These are phyloP conservation scores for Aepyceros melampus DNA, from an alignment of 2,113 vertebrate species.

Conservation along the genomic window DNA sequence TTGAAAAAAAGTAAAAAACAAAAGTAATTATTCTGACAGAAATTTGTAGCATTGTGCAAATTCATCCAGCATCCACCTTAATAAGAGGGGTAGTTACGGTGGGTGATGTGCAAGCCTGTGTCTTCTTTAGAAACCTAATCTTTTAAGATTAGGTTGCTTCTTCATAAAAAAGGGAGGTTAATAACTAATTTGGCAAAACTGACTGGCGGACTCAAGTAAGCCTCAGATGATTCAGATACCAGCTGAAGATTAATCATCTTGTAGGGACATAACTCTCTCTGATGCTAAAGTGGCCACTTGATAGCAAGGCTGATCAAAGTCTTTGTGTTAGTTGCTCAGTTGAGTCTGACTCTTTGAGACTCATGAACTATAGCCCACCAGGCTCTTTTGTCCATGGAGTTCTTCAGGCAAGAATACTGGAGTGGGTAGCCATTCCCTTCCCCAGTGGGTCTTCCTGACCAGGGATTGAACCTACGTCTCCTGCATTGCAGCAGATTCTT, in stretches of 20 bases:
- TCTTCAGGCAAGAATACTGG: too few relatives aligned
- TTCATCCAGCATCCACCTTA: not conserved
- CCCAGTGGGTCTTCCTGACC: too few relatives aligned
- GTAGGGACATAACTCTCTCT: not conserved
- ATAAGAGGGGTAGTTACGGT: not conserved
- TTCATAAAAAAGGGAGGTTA: not conserved
- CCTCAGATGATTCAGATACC: not conserved
- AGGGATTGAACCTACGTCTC: too few relatives aligned
- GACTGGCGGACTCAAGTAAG: not conserved
- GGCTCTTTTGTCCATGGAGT: too few relatives aligned
- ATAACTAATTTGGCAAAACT: not conserved
- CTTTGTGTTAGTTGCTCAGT: not conserved
- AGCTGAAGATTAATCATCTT: not conserved
- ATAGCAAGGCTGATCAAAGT: not conserved
- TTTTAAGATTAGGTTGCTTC: not conserved
- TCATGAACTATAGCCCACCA: too few relatives aligned
- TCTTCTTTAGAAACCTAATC: not conserved
- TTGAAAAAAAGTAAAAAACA: not conserved
- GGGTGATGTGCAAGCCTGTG: not conserved
- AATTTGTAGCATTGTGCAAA: not conserved
- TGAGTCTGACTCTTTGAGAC: too few relatives aligned
- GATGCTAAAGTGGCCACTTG: not conserved
- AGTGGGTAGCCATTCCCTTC: too few relatives aligned
- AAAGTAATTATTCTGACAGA: not conserved
- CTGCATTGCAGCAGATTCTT: too few relatives aligned